phyloP scores from a whole-genome alignment of 2,113 vertebrate species.

The Poeciliopsis prolifica region DNA sequence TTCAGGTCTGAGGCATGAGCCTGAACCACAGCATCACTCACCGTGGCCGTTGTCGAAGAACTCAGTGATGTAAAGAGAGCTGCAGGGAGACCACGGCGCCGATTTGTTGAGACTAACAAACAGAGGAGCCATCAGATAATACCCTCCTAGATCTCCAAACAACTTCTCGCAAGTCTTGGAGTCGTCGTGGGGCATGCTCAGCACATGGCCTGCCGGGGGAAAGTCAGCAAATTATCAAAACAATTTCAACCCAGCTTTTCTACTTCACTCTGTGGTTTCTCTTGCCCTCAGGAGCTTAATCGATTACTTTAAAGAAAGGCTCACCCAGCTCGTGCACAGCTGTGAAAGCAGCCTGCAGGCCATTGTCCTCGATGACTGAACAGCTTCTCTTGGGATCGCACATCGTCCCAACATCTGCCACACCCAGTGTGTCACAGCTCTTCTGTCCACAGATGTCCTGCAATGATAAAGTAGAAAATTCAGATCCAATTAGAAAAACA shows the following conservation, averaged over 20 bases:
- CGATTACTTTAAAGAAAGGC: conserved; percentile 1
- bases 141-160: conserved; percentile 85
- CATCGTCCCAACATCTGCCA: conserved; percentile 94
- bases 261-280: not conserved
- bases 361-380: conserved; percentile 93
- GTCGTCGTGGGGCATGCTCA: conserved; percentile 97
- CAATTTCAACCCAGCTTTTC: not conserved
- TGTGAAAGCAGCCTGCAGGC: conserved; percentile 93
- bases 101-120: conserved; percentile 89
- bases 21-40: conserved; percentile 66
- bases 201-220: conserved; percentile 85
- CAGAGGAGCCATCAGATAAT: conserved; percentile 91
- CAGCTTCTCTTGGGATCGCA: conserved; percentile 96
- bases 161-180: conserved; percentile 88
- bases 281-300: not conserved
- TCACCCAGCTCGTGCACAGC: conserved; percentile 93
- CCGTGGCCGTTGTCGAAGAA: conserved; percentile 95
- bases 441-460: conserved; percentile 94
- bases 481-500: not conserved
- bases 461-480: not conserved
- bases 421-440: conserved; percentile 91
- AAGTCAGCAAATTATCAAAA: not conserved
- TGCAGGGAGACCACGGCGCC: conserved; percentile 95
- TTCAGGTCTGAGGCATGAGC: not conserved
- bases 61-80: conserved; percentile 91